Evolutionary conservation across 2,888 invertebrate species (phyloP).

Genomic region (Acanthosepion lycidas): DNA sequence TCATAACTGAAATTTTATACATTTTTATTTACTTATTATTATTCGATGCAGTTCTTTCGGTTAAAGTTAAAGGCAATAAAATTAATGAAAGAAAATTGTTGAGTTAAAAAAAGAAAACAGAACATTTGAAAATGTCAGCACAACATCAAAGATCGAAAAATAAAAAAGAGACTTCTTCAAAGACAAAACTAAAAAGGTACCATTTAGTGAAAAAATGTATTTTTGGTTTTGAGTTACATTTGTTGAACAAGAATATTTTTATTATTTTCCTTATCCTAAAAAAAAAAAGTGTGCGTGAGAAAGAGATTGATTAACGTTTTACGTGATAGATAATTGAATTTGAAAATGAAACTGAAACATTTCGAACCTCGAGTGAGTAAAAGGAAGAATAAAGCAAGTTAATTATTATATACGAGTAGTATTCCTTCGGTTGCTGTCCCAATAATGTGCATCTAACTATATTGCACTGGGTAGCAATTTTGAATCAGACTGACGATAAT

Average conservation of each 20-base stretch:
- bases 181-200: no score
- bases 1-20: no score
- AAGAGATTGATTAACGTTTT: not conserved
- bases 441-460: conserved; percentile 33
- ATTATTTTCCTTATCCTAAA: not conserved
- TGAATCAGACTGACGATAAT: not conserved
- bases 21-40: no score
- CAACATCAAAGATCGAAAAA: no score
- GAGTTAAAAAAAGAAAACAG: not conserved
- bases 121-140: no score
- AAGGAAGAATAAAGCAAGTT: not conserved
- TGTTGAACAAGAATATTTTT: not conserved
- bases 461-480: conserved; percentile 21
- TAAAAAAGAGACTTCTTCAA: no score
- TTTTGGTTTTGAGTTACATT: no score
- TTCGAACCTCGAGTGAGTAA: not conserved
- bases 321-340: no score
- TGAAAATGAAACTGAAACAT: not conserved
- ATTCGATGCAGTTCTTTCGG: not conserved
- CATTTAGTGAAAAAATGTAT: no score
- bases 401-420: not conserved
- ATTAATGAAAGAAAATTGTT: not conserved
- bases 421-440: not conserved
- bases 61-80: no score
- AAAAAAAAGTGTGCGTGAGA: no score